These are phyloP conservation scores for Teleogryllus occipitalis DNA, from an alignment of 1,140 invertebrate genomes.

Conservation along the genomic window DNA sequence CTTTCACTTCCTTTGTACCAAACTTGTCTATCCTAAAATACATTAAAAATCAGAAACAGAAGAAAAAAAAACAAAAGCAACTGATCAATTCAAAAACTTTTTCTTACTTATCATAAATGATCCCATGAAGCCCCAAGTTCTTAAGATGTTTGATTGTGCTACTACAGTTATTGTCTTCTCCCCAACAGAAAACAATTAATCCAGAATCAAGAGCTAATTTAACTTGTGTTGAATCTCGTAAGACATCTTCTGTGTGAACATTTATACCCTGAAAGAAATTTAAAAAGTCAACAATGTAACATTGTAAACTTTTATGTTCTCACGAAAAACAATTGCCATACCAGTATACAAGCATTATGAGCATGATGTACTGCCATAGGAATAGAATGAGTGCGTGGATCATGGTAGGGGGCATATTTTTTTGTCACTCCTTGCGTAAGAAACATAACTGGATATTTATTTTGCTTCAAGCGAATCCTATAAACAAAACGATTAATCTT, in stretches of 20 bases:
- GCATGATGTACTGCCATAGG: slow-evolving; percentile 76
- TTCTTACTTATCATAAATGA: slow-evolving; percentile 82
- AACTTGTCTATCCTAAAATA: slow-evolving; percentile 61
- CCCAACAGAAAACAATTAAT: slow-evolving; percentile 90
- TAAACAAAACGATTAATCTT: slow-evolving; percentile 9
- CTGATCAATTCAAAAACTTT: not conserved
- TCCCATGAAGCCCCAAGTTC: slow-evolving; percentile 77
- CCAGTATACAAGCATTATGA: slow-evolving; percentile 62
- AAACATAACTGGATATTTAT: slow-evolving; percentile 91
- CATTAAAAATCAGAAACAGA: slow-evolving; percentile 11
- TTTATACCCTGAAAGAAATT: slow-evolving; percentile 61
- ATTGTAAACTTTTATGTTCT: not conserved
- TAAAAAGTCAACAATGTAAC: not conserved
- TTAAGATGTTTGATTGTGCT: slow-evolving; percentile 80
- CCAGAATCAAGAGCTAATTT: slow-evolving; percentile 65
- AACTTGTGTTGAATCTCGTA: slow-evolving; percentile 72
- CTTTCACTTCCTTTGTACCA: slow-evolving; percentile 68
- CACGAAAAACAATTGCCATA: slow-evolving; percentile 26
- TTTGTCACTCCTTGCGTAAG: slow-evolving; percentile 76
- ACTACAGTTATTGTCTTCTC: slow-evolving; percentile 86
- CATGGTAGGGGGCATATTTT: slow-evolving; percentile 73
- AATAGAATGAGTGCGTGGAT: slow-evolving; percentile 72
- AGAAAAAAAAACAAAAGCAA: not conserved
- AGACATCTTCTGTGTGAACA: slow-evolving; percentile 83
- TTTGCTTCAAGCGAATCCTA: slow-evolving; percentile 80